Evolutionary conservation across 2,888 invertebrate species (phyloP).

Genomic region (Yponomeuta cagnagella): DNA sequence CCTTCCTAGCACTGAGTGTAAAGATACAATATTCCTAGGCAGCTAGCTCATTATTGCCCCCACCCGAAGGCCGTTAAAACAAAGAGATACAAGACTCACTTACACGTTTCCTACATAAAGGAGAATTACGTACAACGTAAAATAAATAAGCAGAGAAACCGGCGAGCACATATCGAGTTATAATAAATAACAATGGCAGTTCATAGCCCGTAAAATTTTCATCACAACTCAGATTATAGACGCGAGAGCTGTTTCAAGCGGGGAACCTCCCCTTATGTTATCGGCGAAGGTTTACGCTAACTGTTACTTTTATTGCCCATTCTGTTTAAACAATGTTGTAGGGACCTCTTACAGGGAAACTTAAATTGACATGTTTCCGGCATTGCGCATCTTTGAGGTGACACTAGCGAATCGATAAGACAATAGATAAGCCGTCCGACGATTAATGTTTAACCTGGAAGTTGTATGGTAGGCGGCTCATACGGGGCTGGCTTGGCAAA

Average conservation of each 20-base stretch:
- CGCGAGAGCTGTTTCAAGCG: not conserved
- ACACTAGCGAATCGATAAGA: too few species aligned
- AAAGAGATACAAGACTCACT: not conserved
- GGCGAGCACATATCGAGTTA: not conserved
- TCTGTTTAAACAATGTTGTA: not conserved
- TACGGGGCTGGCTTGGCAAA: too few species aligned
- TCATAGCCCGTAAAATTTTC: not conserved
- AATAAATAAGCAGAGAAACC: not conserved
- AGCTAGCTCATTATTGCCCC: not conserved
- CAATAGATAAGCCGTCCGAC: too few species aligned
- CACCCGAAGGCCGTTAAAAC: not conserved
- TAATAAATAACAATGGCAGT: constrained; percentile 1
- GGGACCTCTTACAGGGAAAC: too few species aligned
- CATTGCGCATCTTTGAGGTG: too few species aligned
- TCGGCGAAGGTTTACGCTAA: not conserved
- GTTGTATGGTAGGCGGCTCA: too few species aligned
- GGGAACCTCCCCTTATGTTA: not conserved
- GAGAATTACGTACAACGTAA: not conserved
- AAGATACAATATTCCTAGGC: not conserved
- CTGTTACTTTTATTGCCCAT: not conserved
- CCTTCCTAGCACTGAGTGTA: not conserved
- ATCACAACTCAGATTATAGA: not conserved
- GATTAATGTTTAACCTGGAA: too few species aligned
- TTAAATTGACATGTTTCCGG: too few species aligned
- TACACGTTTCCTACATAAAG: not conserved